Evolutionary conservation across 2,113 vertebrate species (phyloP).

Genomic region (Hipposideros armiger): DNA sequence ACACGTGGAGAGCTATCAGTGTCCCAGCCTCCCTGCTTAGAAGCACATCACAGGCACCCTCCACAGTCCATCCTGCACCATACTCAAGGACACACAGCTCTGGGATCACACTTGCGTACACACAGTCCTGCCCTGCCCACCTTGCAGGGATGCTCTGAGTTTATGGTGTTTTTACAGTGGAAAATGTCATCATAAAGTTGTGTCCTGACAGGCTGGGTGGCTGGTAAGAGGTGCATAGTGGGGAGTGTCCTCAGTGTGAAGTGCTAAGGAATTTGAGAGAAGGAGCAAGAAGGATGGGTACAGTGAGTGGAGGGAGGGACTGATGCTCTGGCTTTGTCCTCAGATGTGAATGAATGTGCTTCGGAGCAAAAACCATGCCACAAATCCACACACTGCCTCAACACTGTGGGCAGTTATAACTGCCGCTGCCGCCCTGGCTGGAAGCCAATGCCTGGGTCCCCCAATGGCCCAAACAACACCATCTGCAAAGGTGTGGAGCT

Average conservation of each 20-base stretch:
- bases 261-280: no score
- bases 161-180: background rate
- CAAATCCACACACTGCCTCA: slow-evolving; percentile 59
- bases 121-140: background rate
- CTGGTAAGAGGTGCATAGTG: background rate
- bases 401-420: background rate
- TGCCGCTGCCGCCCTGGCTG: slow-evolving; percentile 65
- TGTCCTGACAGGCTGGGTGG: background rate
- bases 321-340: slow-evolving; percentile 59
- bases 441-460: slow-evolving; percentile 46
- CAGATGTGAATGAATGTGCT: slow-evolving; percentile 74
- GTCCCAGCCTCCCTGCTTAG: background rate
- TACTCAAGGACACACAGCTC: background rate
- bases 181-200: background rate
- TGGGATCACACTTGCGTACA: background rate
- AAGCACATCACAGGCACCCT: background rate
- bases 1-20: accelerated
- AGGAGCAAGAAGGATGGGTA: background rate
- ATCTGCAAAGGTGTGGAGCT: slow-evolving; percentile 43
- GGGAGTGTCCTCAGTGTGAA: no score
- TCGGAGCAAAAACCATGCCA: background rate
- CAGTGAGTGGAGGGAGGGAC: no score
- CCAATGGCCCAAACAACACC: slow-evolving; percentile 39
- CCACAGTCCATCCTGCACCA: background rate
- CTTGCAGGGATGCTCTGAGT: background rate